These are phyloP conservation scores for Chloropsis hardwickii DNA, from an alignment of 2,113 vertebrate species.

Conservation along the genomic window DNA sequence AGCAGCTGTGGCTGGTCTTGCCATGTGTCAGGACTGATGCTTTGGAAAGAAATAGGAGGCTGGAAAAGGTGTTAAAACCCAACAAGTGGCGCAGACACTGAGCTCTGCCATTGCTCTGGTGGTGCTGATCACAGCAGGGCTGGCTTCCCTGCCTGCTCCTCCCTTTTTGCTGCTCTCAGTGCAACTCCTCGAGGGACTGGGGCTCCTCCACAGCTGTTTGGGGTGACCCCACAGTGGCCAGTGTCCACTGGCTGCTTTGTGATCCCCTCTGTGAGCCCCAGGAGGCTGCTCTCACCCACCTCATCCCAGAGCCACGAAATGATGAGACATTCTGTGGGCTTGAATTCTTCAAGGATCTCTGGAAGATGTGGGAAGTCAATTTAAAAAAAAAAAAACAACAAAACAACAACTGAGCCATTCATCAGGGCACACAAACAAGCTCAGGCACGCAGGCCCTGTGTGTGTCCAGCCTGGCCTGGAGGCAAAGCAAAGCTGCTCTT, in stretches of 20 bases:
- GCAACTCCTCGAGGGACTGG: background rate
- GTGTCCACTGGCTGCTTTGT: rapidly evolving
- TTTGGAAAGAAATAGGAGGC: background rate
- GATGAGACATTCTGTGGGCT: rapidly evolving
- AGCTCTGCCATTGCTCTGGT: background rate
- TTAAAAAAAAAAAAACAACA: background rate
- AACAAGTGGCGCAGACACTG: rapidly evolving
- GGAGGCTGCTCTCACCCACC: background rate
- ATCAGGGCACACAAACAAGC: background rate
- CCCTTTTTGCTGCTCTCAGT: background rate
- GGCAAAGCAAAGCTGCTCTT: background rate
- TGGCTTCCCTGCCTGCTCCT: background rate
- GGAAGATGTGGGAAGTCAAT: background rate
- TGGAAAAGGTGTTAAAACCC: background rate
- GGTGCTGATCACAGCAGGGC: background rate
- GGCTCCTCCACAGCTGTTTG: background rate
- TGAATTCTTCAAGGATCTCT: background rate
- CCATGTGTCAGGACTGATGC: rapidly evolving
- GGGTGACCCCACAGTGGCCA: rapidly evolving
- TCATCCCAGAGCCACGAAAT: background rate
- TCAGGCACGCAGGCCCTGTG: rapidly evolving
- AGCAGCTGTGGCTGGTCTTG: background rate
- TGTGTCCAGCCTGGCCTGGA: background rate
- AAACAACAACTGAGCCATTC: background rate
- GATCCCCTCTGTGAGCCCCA: background rate